Evolutionary conservation across 2,797 vertebrate genomes (phyloP).

Genomic region (Cynodonichthys magdalenae): DNA sequence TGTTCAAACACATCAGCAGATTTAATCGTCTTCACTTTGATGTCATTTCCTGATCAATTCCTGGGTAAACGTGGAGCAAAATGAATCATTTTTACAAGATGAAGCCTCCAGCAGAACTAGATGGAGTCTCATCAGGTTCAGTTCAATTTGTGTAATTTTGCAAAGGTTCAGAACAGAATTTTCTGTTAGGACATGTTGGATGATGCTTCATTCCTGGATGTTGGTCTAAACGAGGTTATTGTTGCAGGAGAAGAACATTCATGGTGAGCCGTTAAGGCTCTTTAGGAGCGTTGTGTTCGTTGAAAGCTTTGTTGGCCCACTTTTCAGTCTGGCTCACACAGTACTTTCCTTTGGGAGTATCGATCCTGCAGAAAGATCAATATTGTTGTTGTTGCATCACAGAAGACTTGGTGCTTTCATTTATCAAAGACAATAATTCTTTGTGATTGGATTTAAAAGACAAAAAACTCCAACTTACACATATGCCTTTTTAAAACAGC

Average conservation of each 20-base stretch:
- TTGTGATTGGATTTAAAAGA: rapidly evolving
- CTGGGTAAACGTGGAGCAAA: no score
- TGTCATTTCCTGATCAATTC: no score
- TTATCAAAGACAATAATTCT: neutral
- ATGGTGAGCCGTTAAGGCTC: neutral
- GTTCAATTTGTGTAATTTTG: no score
- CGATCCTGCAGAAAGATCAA: conserved; percentile 3
- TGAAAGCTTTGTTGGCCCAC: conserved; percentile 17
- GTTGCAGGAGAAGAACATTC: neutral
- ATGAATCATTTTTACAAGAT: no score
- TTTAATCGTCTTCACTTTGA: no score
- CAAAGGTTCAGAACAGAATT: no score
- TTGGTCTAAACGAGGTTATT: neutral
- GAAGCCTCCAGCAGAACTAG: no score
- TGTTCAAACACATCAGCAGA: no score
- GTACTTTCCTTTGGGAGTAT: neutral
- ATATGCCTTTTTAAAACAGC: neutral
- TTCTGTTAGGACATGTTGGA: no score
- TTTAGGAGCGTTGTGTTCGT: neutral
- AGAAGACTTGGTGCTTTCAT: neutral
- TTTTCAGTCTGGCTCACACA: conserved; percentile 3
- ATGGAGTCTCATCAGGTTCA: neutral
- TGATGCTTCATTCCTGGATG: no score
- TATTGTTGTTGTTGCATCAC: neutral
- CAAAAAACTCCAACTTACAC: conserved; percentile 14